These are phyloP conservation scores for Fratercula arctica DNA, from an alignment of 2,797 vertebrate species.

Conservation along the genomic window DNA sequence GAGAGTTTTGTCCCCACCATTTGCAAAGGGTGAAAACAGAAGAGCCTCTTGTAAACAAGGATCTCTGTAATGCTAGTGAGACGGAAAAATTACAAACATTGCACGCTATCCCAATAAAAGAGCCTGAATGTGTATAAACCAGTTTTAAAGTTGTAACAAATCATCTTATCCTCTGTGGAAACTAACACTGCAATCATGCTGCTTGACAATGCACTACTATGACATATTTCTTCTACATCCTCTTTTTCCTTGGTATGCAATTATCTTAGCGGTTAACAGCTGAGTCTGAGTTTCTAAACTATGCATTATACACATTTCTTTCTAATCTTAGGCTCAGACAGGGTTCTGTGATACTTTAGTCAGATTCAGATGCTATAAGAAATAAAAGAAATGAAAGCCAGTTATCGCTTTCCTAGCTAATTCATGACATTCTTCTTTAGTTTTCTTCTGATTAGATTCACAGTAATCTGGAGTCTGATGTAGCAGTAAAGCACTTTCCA, in stretches of 20 bases:
- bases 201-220: not conserved
- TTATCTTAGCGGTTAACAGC: conserved; percentile 36
- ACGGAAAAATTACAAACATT: not conserved
- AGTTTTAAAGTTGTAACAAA: not conserved
- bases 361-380: not conserved
- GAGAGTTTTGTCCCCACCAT: not conserved
- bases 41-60: not conserved
- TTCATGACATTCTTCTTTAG: not conserved
- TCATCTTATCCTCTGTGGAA: not conserved
- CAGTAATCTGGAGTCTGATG: not conserved
- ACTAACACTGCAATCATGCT: not conserved
- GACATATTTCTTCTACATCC: not conserved
- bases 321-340: not conserved
- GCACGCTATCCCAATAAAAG: not conserved
- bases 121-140: not conserved
- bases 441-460: conserved; percentile 30
- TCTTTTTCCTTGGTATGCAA: conserved; percentile 1
- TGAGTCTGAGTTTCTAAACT: conserved; percentile 6
- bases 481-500: not conserved
- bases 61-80: not conserved
- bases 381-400: not conserved
- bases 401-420: conserved; percentile 3
- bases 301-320: not conserved
- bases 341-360: not conserved
- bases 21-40: not conserved